Percentiles rank a stretch among this genome's conserved stretches.
phyloP scores from a whole-genome alignment of 1,140 invertebrate genomes.

The Calycopis cecrops region DNA sequence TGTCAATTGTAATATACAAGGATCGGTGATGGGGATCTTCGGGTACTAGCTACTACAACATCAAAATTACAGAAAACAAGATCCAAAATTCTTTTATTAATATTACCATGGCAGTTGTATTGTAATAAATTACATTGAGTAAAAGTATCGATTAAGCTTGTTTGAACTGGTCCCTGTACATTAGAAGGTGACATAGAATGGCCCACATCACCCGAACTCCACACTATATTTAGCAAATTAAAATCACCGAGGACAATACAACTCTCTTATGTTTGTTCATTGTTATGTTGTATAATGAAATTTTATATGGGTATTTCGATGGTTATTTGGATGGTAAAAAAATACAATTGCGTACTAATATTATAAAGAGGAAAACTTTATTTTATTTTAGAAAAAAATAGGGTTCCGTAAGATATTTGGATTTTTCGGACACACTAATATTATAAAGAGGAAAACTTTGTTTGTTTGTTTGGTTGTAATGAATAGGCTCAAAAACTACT shows the following conservation, averaged over 20 bases:
- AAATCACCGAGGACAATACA: no score
- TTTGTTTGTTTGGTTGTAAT: no score
- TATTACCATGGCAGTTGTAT: background rate
- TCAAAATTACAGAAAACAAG: background rate
- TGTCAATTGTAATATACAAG: background rate
- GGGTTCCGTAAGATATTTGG: no score
- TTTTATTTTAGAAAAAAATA: no score
- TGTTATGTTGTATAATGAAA: background rate
- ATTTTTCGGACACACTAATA: no score
- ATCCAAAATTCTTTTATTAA: background rate
- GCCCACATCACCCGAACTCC: background rate
- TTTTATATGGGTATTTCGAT: no score
- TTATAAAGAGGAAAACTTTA: no score
- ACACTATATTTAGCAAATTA: background rate
- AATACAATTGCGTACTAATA: no score
- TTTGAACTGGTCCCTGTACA: background rate
- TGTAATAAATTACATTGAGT: background rate
- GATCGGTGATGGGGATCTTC: conserved; percentile 2
- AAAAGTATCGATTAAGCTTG: background rate
- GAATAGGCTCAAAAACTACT: no score
- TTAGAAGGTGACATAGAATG: background rate
- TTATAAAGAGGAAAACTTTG: no score
- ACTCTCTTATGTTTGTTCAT: no score
- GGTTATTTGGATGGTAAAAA: no score
- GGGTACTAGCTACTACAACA: background rate